Conservation (phyloP, 2,888 invertebrate species). For the Trachelus troglodyta region DNA sequence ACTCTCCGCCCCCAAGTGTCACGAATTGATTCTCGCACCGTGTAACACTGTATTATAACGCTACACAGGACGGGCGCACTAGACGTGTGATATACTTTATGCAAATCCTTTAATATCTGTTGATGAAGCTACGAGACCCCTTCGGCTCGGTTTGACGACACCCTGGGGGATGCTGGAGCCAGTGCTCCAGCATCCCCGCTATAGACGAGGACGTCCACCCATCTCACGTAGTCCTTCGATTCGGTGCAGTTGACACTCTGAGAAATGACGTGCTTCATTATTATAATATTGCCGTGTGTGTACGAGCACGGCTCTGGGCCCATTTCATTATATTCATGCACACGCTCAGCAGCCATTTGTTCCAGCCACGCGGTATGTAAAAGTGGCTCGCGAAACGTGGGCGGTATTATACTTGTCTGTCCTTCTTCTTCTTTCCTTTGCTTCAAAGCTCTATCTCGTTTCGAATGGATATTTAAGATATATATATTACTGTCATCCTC, state of each 20-base stretch:
- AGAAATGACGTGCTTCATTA: conserved; percentile 63
- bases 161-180: conserved; percentile 56
- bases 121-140: conserved; percentile 58
- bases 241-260: conserved; percentile 65
- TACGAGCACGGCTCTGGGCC: conserved; percentile 23
- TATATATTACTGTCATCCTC: neutral
- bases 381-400: conserved; percentile 1
- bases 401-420: neutral
- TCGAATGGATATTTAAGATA: neutral
- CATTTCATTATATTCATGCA: conserved; percentile 53
- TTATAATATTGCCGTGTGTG: conserved; percentile 51
- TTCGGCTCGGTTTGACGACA: conserved; percentile 51
- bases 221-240: conserved; percentile 49
- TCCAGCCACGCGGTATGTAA: conserved; percentile 39
- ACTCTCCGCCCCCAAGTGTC: neutral
- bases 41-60: neutral
- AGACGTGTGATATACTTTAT: conserved; percentile 51
- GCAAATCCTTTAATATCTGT: conserved; percentile 66
- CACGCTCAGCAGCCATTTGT: conserved; percentile 54
- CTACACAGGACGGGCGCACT: neutral
- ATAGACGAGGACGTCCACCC: conserved; percentile 47
- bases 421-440: neutral
- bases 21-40: neutral
- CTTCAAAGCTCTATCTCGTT: neutral
- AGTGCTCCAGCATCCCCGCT: conserved; percentile 28